phyloP scores from a whole-genome alignment of 2,888 invertebrate species.

The Pandemis corylana region DNA sequence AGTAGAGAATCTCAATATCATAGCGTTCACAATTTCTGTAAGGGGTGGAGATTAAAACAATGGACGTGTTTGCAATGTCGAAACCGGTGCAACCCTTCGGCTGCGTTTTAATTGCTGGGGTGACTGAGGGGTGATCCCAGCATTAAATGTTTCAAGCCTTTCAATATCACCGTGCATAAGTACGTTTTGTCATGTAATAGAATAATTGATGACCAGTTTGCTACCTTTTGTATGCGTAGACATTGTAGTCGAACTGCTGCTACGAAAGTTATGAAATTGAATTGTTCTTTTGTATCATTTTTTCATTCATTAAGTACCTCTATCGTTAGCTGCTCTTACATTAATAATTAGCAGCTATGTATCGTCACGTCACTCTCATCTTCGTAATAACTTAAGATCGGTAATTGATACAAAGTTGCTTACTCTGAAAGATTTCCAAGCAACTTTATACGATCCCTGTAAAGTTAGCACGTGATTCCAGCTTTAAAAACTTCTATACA shows the following conservation, averaged over 20 bases:
- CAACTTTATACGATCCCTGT: constrained; percentile 36
- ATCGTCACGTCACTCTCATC: background rate
- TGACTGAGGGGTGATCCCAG: constrained; percentile 55
- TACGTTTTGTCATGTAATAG: constrained; percentile 28
- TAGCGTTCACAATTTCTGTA: constrained; percentile 66
- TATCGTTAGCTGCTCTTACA: background rate
- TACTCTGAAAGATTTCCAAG: constrained; percentile 24
- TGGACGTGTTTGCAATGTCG: constrained; percentile 82
- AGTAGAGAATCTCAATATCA: constrained; percentile 64
- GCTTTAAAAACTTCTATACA: constrained; percentile 40
- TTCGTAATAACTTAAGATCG: background rate
- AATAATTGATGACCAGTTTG: constrained; percentile 35
- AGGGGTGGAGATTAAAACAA: constrained; percentile 80
- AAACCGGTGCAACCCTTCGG: constrained; percentile 80
- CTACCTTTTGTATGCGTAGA: background rate
- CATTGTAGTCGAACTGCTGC: background rate
- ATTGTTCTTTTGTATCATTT: background rate
- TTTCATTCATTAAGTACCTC: no score
- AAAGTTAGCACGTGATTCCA: constrained; percentile 42
- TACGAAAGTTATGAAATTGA: background rate
- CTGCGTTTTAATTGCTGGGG: constrained; percentile 82
- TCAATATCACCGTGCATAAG: constrained; percentile 58
- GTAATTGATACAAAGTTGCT: constrained; percentile 36
- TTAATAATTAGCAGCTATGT: background rate
- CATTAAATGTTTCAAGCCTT: constrained; percentile 64